Conservation (phyloP, 2,888 invertebrate genomes). For the Chromoteleia sp. region DNA sequence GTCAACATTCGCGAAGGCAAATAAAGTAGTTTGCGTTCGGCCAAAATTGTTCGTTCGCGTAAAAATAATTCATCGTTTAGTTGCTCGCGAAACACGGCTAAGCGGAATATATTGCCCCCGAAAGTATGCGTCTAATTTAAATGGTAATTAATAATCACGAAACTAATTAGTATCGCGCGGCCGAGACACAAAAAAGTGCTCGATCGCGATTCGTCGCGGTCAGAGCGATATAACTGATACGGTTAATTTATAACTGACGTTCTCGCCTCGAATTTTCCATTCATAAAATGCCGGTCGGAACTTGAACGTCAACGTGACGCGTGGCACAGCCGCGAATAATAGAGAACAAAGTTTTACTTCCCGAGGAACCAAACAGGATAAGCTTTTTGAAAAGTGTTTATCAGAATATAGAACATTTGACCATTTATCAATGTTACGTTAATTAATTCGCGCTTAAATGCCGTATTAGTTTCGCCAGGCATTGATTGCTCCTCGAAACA, state of each 20-base stretch:
- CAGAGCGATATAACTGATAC: constrained; percentile 39
- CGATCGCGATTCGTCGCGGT: neutral
- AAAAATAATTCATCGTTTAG: constrained; percentile 19
- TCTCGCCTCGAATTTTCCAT: constrained; percentile 10
- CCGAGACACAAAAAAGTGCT: constrained; percentile 1
- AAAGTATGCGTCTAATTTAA: constrained; percentile 5
- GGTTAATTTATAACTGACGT: constrained; percentile 36
- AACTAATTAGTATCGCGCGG: constrained; percentile 16
- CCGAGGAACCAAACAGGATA: neutral
- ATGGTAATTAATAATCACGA: constrained; percentile 15
- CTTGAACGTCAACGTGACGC: neutral
- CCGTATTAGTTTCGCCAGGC: neutral
- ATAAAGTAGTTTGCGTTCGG: constrained; percentile 10
- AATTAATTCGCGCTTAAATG: constrained; percentile 15
- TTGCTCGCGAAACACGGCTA: neutral
- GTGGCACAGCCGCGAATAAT: neutral
- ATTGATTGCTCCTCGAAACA: constrained; percentile 7
- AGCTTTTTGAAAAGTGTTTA: constrained; percentile 30
- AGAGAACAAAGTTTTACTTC: constrained; percentile 25
- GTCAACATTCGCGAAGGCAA: constrained; percentile 20
- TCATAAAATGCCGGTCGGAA: constrained; percentile 31
- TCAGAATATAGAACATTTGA: constrained; percentile 9
- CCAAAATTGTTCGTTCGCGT: constrained; percentile 5
- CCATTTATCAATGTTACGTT: constrained; percentile 22
- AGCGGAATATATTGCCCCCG: constrained; percentile 18